Evolutionary conservation across 2,113 vertebrate genomes (phyloP), one percentile per base, ranked within the genome.

Genomic region (Rhea pennata): DNA sequence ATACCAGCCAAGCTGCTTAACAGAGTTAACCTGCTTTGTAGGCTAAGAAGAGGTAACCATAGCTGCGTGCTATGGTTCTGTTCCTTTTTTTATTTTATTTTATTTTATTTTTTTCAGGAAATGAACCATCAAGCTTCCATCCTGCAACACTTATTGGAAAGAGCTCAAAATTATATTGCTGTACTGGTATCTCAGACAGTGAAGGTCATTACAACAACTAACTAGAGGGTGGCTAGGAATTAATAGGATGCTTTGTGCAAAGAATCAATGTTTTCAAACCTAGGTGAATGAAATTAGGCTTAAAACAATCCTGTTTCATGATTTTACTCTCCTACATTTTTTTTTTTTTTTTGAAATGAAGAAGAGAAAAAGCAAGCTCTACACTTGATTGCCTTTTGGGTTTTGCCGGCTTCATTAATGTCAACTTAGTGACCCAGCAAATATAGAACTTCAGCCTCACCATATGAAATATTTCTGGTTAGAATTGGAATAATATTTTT

Each of bases 1-100:
- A 26, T 5, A 44, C 8, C 7, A 72, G 16, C 15, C 42, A 51
- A 66, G 15, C 4, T 11, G 17, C 11, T 73, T 77, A 59, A 14
- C 0, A 71, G 8, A 56, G 7, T 9, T 23, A 59, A 46, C 0
- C 6, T 87, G 9, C 2, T 48, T 81, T 70, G 12, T 8, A 65
- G 9, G 12, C 58, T 73, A 3, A 7, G 71, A 53, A 56, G n/a
- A 92, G 29, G 33, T 24, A 50, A 42, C n/a, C 72, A 31, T 23
- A 79, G 42, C 12, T 23, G 22, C n/a, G 24, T 82, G 26, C 76
- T 16, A 59, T 33, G 31, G 16, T 59, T 87, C 36, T 36, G 36
- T 36, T 36, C 36, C 36, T 36, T 36, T 36, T 36, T 36, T 36
- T 36, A 36, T 36, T 36, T 36, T 36, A 36, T 36, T 36, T 36